Base-by-base conservation (phyloP, 2,113 vertebrate species). In the Channa argus region DNA sequence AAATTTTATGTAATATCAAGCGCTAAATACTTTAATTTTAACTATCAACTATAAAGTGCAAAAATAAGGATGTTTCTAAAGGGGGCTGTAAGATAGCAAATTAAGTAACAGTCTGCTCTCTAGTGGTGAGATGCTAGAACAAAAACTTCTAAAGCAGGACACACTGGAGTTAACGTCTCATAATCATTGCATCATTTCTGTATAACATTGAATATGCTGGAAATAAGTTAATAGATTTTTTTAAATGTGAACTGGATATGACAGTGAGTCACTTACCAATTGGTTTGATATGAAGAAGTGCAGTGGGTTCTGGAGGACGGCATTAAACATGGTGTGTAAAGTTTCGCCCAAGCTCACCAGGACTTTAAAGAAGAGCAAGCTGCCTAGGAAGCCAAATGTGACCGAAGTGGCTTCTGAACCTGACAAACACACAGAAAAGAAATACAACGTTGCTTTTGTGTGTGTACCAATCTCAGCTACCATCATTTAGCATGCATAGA, bases 311-410 rank as follows among this genome's bases (percentile, higher is more conserved):
- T 79, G 94, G 78, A 99, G 89, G 90, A 99, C 94, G 58, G 95
- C 95, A 6, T 94, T 91, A 77, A 99, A 99, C 97, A 99, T 99
- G 91, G 95, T 95, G 91, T 99, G 98, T 34, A 99, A 92, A 5
- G 81, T 93, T 84, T 96, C 96, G 9, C 96, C 93, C 37, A 96
- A 94, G 67, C 86, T 94, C 81, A 99, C 96, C 14, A 98, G 92
- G 77, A 96, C 91, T 1, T 95, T 94, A 89, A 99, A 98, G 36
- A 96, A 88, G 53, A 98, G 44, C 63, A 99, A 89, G 74, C 92
- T 92, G 79, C 96, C 94, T 34, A 93, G 75, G 81, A 98, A 92
- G 72, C 96, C 96, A 64, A 97, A 98, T 6, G 97, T 24, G 55
- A 98, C 89, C 0, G 96, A 95, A 68, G 94, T 90, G 46, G 79